Evolutionary conservation across 2,113 vertebrate species (phyloP).

Genomic region (Prochilodus magdalenae): DNA sequence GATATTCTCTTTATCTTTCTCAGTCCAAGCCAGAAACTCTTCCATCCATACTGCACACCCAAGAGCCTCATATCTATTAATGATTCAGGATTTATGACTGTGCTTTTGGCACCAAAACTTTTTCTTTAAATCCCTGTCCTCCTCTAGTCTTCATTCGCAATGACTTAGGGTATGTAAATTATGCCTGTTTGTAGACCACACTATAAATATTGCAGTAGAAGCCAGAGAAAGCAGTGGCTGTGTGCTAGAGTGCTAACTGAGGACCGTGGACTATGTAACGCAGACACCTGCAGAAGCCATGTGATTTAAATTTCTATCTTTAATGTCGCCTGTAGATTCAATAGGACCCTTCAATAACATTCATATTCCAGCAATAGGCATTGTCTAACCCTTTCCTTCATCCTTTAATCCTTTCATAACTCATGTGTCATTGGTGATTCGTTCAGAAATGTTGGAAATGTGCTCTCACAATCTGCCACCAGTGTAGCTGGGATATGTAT

Average conservation of each 20-base stretch:
- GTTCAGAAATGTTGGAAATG: no score
- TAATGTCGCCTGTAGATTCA: not conserved
- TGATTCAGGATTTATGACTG: constrained; percentile 19
- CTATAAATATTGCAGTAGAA: constrained; percentile 4
- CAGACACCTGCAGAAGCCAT: not conserved
- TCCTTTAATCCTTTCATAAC: not conserved
- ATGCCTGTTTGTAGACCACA: not conserved
- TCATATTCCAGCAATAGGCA: not conserved
- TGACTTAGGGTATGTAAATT: constrained; percentile 9
- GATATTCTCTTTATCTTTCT: constrained; percentile 11
- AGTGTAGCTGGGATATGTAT: no score
- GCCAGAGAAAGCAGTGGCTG: not conserved
- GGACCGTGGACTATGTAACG: not conserved
- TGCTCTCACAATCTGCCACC: no score
- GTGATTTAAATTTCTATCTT: not conserved
- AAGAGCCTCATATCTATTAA: constrained; percentile 26
- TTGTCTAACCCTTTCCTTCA: not conserved
- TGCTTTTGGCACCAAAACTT: constrained; percentile 19
- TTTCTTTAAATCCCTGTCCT: constrained; percentile 1
- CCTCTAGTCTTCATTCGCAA: not conserved
- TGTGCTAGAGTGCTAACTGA: constrained; percentile 10
- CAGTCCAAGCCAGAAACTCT: constrained; percentile 3
- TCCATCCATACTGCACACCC: constrained; percentile 13
- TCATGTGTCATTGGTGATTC: not conserved
- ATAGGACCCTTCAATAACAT: not conserved